These are phyloP conservation scores for Neoitamus cyanurus DNA, from an alignment of 2,888 invertebrate species.

Conservation along the genomic window DNA sequence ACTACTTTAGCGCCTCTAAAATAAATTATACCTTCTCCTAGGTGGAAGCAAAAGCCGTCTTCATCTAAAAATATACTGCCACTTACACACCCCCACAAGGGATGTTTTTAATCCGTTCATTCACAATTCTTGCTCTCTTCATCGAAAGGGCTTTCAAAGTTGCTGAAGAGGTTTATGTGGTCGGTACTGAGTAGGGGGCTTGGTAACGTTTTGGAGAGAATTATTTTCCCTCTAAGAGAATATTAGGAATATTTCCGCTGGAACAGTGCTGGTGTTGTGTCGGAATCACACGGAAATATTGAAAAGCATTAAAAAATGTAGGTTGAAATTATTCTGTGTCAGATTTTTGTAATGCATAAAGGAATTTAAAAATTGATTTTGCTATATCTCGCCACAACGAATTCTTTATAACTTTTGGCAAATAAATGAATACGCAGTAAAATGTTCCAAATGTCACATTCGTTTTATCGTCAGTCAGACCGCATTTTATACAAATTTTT, in stretches of 20 bases:
- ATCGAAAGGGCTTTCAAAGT: neutral
- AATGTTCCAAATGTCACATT: too few species aligned
- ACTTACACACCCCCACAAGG: neutral
- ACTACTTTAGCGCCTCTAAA: neutral
- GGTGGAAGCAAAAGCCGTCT: neutral
- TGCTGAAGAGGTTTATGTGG: neutral
- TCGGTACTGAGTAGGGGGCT: too few species aligned
- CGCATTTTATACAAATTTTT: too few species aligned
- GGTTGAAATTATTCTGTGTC: too few species aligned
- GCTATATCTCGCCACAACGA: too few species aligned
- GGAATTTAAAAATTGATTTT: too few species aligned
- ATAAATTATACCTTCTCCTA: neutral
- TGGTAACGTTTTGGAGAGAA: neutral
- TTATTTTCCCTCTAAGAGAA: neutral
- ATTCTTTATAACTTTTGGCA: too few species aligned
- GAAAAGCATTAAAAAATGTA: too few species aligned
- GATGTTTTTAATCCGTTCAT: slow-evolving; percentile 18
- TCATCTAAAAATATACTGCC: neutral
- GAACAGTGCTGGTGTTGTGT: neutral
- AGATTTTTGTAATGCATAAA: too few species aligned
- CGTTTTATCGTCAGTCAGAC: too few species aligned
- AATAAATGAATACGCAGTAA: too few species aligned
- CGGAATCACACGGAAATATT: neutral
- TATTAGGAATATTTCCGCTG: neutral
- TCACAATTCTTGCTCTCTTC: neutral